Percentiles rank a stretch among this genome's conserved stretches.
Evolutionary conservation across 1,140 invertebrate genomes (phyloP).

Genomic region (Rhagoletis zephyria): DNA sequence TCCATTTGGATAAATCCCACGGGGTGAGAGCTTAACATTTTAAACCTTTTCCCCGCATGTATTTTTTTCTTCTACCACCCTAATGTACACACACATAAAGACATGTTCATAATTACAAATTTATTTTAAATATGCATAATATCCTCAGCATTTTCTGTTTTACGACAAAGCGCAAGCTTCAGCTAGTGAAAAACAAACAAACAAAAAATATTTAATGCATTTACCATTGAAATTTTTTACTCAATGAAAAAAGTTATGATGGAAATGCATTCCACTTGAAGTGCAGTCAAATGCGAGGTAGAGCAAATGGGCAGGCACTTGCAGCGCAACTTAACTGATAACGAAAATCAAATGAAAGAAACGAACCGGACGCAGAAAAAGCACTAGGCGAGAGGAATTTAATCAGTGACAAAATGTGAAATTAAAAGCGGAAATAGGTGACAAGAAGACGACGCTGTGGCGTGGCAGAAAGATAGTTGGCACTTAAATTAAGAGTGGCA

Average conservation of each 20-base stretch:
- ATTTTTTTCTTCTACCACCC: too few species aligned
- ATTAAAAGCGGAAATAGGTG: conserved; percentile 50
- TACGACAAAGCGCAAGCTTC: too few species aligned
- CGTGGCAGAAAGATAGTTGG: conserved; percentile 11
- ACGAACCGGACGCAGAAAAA: neutral
- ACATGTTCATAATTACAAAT: too few species aligned
- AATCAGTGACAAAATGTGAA: conserved; percentile 37
- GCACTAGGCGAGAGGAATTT: conserved; percentile 18
- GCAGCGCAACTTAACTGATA: neutral
- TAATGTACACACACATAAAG: too few species aligned
- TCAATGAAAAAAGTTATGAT: conserved; percentile 2
- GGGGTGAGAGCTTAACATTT: too few species aligned
- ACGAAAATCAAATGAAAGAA: neutral
- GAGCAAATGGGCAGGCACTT: neutral
- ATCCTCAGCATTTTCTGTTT: too few species aligned
- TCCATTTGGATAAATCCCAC: too few species aligned
- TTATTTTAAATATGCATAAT: too few species aligned
- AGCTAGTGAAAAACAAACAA: neutral
- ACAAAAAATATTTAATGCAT: conserved; percentile 26
- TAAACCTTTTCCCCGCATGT: too few species aligned
- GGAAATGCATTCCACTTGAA: conserved; percentile 37
- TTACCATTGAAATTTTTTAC: neutral
- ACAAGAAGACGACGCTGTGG: neutral
- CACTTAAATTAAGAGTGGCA: conserved; percentile 21
- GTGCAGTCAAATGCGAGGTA: neutral